These are phyloP conservation scores for Prionailurus bengalensis DNA, from an alignment of 2,113 vertebrate genomes.

Conservation along the genomic window DNA sequence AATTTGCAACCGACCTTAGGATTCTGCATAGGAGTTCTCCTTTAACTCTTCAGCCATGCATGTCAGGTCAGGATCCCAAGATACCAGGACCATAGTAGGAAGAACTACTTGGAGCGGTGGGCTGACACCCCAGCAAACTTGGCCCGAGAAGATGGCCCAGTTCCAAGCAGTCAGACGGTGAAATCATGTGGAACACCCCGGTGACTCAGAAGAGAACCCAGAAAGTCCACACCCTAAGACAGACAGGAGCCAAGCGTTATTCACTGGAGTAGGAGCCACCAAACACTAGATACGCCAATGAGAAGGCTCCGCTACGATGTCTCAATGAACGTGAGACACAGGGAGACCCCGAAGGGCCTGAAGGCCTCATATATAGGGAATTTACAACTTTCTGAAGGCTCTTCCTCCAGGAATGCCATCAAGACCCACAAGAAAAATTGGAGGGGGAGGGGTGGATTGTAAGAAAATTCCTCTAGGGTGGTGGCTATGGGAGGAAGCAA, in stretches of 20 bases:
- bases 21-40: not conserved
- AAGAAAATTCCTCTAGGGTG: not conserved
- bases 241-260: not conserved
- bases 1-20: not conserved
- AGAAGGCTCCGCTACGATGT: not conserved
- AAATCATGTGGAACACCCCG: not conserved
- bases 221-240: not conserved
- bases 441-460: not conserved
- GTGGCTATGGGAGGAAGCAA: accelerated
- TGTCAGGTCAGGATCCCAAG: not conserved
- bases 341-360: not conserved
- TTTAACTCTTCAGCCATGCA: not conserved
- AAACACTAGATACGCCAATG: not conserved
- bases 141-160: not conserved
- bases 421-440: not conserved
- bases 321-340: not conserved
- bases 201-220: not conserved
- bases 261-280: not conserved
- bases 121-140: not conserved
- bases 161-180: not conserved
- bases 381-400: not conserved
- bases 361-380: not conserved
- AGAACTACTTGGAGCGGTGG: accelerated
- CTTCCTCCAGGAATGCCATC: not conserved
- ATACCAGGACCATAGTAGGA: not conserved